Conservation (phyloP, 2,888 invertebrate species). For the Polymixis flavicincta region DNA sequence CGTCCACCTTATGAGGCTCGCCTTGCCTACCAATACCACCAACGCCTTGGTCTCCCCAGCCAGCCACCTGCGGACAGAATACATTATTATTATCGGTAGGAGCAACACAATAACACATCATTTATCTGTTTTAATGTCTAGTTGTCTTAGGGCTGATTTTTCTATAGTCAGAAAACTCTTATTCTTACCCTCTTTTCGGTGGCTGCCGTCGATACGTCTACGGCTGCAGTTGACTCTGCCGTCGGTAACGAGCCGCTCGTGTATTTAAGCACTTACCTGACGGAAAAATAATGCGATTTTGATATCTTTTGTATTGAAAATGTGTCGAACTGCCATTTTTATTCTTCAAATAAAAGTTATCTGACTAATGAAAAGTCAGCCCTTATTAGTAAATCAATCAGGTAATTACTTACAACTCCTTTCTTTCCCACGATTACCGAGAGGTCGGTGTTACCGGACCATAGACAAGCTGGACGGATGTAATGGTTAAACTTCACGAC, state of each 20-base stretch:
- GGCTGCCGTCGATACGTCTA: not conserved
- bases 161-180: not conserved
- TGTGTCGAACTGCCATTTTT: not conserved
- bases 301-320: not conserved
- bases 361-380: not conserved
- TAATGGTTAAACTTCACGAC: slow-evolving; percentile 85
- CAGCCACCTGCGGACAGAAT: slow-evolving; percentile 83
- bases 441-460: slow-evolving; percentile 84
- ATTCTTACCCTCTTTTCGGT: not conserved
- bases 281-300: not conserved
- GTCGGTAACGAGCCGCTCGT: not conserved
- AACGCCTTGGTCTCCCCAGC: slow-evolving; percentile 90
- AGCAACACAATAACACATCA: not conserved
- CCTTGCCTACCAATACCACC: slow-evolving; percentile 82
- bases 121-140: not conserved
- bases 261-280: not conserved
- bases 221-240: not conserved
- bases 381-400: not conserved
- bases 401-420: slow-evolving; percentile 81
- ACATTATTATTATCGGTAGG: not conserved
- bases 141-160: not conserved
- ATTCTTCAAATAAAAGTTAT: not conserved
- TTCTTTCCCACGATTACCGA: slow-evolving; percentile 80
- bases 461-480: slow-evolving; percentile 91
- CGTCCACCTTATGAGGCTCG: slow-evolving; percentile 87